These are phyloP conservation scores for Acrocephalus arundinaceus DNA, from an alignment of 2,113 vertebrate species.

Conservation along the genomic window DNA sequence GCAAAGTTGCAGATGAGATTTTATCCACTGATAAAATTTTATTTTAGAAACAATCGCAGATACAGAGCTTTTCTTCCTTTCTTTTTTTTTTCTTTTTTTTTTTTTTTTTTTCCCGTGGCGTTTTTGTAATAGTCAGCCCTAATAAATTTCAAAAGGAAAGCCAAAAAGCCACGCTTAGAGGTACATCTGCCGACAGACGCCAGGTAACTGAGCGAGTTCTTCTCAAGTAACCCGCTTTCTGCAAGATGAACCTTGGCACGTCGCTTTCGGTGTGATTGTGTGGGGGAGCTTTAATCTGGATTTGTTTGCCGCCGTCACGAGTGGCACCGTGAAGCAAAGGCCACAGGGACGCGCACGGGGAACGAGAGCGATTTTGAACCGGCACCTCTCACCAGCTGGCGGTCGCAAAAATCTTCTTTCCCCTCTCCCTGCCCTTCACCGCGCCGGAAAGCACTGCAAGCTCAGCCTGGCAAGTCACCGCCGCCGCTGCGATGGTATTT, in stretches of 20 bases:
- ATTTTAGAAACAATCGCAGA: not conserved
- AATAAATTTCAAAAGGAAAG: not conserved
- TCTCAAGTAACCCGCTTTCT: not conserved
- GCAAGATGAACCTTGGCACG: not conserved
- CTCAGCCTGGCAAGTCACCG: not conserved
- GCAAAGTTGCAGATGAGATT: not conserved
- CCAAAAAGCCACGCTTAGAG: not conserved
- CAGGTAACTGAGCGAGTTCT: not conserved
- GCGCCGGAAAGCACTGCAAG: rapidly evolving
- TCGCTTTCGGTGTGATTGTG: not conserved
- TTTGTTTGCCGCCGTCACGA: not conserved
- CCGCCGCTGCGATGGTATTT: not conserved
- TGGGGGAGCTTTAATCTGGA: not conserved
- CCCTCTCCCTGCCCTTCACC: not conserved
- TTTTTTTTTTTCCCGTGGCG: rapidly evolving
- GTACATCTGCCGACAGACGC: not conserved
- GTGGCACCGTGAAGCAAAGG: not conserved
- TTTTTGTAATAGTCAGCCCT: not conserved
- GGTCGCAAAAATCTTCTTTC: not conserved
- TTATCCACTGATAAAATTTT: not conserved
- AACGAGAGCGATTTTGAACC: not conserved
- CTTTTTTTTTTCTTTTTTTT: too few relatives aligned
- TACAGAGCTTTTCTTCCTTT: rapidly evolving
- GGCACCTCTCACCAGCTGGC: not conserved
- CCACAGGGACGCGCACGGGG: not conserved